These are phyloP conservation scores for Melieria omissa DNA, from an alignment of 2,888 invertebrate genomes.

Conservation along the genomic window DNA sequence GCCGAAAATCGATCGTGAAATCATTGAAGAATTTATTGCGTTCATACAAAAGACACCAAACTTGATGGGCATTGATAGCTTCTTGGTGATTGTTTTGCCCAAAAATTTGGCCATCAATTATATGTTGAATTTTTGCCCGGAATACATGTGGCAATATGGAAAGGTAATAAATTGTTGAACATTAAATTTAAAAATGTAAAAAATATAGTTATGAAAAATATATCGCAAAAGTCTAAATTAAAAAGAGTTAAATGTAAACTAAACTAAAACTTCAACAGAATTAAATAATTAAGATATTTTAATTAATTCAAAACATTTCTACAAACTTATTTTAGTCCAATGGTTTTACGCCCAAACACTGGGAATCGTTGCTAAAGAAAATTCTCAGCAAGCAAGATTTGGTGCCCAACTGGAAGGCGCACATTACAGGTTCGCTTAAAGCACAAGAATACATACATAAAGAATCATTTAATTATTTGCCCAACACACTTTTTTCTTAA, in stretches of 20 bases:
- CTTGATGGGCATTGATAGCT: conserved; percentile 69
- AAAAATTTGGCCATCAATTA: conserved; percentile 69
- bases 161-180: conserved; percentile 68
- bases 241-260: too few relatives aligned
- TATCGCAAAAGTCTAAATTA: too few relatives aligned
- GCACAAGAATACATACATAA: background rate
- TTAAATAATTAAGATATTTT: background rate
- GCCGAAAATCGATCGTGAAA: conserved; percentile 66
- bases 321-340: conserved; percentile 54
- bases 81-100: conserved; percentile 68
- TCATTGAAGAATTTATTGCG: conserved; percentile 71
- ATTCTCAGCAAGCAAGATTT: conserved; percentile 60
- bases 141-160: conserved; percentile 73
- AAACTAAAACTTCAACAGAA: too few relatives aligned
- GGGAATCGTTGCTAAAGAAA: conserved; percentile 64
- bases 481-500: conserved; percentile 11
- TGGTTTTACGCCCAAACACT: conserved; percentile 62
- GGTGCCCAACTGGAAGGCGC: conserved; percentile 60
- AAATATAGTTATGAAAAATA: too few relatives aligned
- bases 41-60: conserved; percentile 71
- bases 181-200: too few relatives aligned
- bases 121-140: conserved; percentile 72
- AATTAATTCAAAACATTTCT: conserved; percentile 14
- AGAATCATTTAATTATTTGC: background rate
- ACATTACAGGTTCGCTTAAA: conserved; percentile 56